A percentile compares a stretch with the other conserved stretches of the same genome.
Evolutionary conservation across 2,113 vertebrate species (phyloP).

Genomic region (Corythoichthys haematopterus): DNA sequence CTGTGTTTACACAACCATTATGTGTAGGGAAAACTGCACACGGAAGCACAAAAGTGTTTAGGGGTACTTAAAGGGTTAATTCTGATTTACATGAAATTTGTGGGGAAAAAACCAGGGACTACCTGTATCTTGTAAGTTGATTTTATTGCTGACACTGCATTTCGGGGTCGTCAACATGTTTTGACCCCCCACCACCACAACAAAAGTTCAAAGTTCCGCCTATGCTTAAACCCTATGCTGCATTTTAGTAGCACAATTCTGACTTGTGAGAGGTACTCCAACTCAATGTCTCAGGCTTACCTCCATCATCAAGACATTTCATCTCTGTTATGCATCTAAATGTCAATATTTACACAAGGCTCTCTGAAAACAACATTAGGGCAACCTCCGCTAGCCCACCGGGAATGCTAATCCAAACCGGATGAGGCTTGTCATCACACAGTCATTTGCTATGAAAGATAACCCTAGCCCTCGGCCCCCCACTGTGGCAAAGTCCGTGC

Average conservation of each 20-base stretch:
- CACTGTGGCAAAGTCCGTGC: constrained; percentile 15
- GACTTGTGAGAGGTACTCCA: neutral
- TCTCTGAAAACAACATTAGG: constrained; percentile 2
- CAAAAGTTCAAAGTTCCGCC: no score
- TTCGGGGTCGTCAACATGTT: no score
- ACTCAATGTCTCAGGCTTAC: neutral
- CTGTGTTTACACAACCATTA: no score
- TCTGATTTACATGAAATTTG: no score
- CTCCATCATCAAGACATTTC: constrained; percentile 3
- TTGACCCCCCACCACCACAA: no score
- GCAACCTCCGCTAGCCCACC: neutral
- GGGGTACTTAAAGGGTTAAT: no score
- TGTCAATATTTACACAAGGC: neutral
- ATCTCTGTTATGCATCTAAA: neutral
- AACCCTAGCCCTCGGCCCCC: neutral
- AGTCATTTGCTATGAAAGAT: constrained; percentile 23
- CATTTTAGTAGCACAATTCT: neutral
- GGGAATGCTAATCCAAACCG: constrained; percentile 3
- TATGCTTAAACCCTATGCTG: neutral
- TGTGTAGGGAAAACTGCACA: no score
- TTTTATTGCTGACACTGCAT: no score
- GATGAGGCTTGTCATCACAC: constrained; percentile 10
- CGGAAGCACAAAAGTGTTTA: no score
- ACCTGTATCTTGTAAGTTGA: no score
- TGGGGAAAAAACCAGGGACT: no score